Evolutionary conservation across 1,140 invertebrate species (phyloP), one percentile per base, ranked within the genome.

Genomic region (Microplitis mediator): DNA sequence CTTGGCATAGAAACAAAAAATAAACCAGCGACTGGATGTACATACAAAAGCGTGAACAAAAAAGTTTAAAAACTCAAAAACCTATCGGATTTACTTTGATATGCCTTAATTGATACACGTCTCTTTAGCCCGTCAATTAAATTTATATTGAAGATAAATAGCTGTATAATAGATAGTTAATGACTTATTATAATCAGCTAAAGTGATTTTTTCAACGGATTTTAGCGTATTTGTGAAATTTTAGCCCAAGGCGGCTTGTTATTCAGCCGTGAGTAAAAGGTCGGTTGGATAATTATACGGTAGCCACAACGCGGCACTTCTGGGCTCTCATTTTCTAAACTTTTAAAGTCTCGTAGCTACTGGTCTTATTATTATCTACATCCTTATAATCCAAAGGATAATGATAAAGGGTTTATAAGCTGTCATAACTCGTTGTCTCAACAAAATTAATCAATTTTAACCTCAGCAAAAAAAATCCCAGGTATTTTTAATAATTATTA

Each of bases 291-390:
- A 86, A 87, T 87, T 87, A 86, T 86, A 87, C 82, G 81, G 85
- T 86, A 86, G 85, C 83, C 80, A 77, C 80, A 69, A 73, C 74
- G 74, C 77, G 71, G 72, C 71, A 76, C 74, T 79, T 77, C 82
- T 75, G 64, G 64, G 16, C 73, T 74, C 71, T 79, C 75, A 76
- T 77, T 78, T 80, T 77, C 75, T 78, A 78, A 85, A 83, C 79
- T 81, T 82, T 11, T 86, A 86, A 86, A 86, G 79, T 81, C 78
- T 76, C 79, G 76, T 77, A 69, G 82, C 85, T 87, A 87, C 85
- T 76, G 84, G 85, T 86, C 81, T 86, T 86, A 85, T 86, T 86
- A 72, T 79, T 74, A 54, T 32, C 74, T 77, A 78, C 81, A 80
- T 77, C 75, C 79, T 82, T 78, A 74, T 82, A 85, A 85, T 78